phyloP scores from a whole-genome alignment of 1,140 invertebrate genomes.

The Periplaneta americana region DNA sequence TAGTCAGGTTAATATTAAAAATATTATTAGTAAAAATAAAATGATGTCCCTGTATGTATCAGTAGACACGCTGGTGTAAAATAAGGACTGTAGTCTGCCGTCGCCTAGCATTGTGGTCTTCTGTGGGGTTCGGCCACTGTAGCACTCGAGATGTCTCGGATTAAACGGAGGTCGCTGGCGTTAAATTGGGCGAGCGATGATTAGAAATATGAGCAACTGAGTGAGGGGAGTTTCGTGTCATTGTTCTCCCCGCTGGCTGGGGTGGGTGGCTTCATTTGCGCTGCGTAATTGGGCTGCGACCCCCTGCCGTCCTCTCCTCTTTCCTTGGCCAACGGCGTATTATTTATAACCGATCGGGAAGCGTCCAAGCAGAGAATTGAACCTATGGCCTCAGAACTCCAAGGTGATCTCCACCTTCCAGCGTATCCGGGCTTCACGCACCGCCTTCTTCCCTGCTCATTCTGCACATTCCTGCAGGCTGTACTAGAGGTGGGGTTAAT shows the following conservation, averaged over 20 bases:
- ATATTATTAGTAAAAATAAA: no score
- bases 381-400: neutral
- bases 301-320: neutral
- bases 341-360: neutral
- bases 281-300: conserved; percentile 2
- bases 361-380: neutral
- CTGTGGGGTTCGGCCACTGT: neutral
- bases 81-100: no score
- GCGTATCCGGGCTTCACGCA: no score
- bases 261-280: conserved; percentile 2
- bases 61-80: no score
- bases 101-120: neutral
- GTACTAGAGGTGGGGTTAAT: no score
- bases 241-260: conserved; percentile 1
- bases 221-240: neutral
- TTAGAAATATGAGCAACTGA: conserved; percentile 13
- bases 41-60: no score
- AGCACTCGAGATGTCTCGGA: conserved; percentile 2
- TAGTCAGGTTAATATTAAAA: no score
- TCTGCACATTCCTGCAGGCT: no score
- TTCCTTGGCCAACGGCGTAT: neutral
- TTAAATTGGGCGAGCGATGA: conserved; percentile 17
- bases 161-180: conserved; percentile 14
- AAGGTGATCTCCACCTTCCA: no score
- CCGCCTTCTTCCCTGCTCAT: no score